These are phyloP conservation scores for Tinea semifulvella DNA, from an alignment of 2,888 invertebrate species.

Conservation along the genomic window DNA sequence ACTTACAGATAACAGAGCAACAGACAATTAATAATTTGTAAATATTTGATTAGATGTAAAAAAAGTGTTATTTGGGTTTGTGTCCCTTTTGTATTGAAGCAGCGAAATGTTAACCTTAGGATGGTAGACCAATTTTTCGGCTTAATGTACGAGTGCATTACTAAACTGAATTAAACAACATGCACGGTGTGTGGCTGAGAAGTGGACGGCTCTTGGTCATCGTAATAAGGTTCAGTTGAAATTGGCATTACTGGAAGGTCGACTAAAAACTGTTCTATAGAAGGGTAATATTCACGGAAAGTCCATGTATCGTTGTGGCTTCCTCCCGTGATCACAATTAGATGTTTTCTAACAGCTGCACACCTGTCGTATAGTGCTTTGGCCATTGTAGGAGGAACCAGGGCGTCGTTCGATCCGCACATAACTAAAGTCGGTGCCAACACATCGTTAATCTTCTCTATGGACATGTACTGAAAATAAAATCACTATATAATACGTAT, in stretches of 20 bases:
- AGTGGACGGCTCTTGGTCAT: conserved; percentile 26
- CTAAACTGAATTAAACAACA: no score
- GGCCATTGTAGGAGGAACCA: conserved; percentile 94
- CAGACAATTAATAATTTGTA: no score
- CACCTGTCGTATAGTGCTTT: conserved; percentile 79
- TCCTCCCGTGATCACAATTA: conserved; percentile 81
- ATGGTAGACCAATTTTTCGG: no score
- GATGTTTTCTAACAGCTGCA: conserved; percentile 77
- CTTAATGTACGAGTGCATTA: no score
- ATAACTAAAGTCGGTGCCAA: conserved; percentile 85
- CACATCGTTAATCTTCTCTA: conserved; percentile 77
- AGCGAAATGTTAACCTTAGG: no score
- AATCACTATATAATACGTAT: no score
- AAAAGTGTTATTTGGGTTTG: no score
- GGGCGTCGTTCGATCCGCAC: conserved; percentile 85
- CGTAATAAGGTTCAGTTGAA: conserved; percentile 36
- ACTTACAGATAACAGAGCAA: no score
- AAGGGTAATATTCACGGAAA: conserved; percentile 78
- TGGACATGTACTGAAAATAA: conserved; percentile 73
- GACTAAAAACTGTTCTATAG: conserved; percentile 59
- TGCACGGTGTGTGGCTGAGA: conserved; percentile 33
- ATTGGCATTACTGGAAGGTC: conserved; percentile 40
- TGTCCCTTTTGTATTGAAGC: no score
- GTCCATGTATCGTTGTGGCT: conserved; percentile 97
- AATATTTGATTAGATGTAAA: no score